phyloP scores from a whole-genome alignment of 2,113 vertebrate genomes.

The Festucalex cinctus region DNA sequence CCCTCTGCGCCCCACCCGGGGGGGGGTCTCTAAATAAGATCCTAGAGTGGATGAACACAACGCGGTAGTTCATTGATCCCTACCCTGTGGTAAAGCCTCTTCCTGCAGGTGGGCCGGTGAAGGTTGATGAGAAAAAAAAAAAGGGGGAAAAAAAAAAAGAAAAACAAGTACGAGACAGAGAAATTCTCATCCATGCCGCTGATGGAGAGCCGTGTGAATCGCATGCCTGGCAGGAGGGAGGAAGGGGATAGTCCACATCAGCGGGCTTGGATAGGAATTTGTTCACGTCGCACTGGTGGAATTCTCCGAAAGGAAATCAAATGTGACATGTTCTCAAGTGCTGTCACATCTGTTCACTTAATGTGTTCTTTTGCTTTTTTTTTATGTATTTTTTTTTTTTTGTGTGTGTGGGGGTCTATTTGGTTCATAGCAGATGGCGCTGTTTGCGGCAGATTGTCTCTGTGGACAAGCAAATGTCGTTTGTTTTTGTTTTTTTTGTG shows the following conservation, averaged over 20 bases:
- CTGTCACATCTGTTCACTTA: conserved; percentile 30
- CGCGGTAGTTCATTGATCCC: conserved; percentile 64
- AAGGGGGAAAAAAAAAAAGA: conserved; percentile 13
- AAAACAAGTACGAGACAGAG: conserved; percentile 11
- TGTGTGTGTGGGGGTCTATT: neutral
- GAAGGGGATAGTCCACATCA: conserved; percentile 34
- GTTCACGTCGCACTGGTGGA: conserved; percentile 11
- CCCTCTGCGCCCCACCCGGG: conserved; percentile 51
- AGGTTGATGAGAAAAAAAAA: conserved; percentile 54
- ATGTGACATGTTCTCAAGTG: conserved; percentile 23
- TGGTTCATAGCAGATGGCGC: conserved; percentile 33
- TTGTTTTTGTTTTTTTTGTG: no score
- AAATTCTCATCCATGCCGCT: conserved; percentile 13
- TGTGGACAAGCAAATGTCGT: neutral
- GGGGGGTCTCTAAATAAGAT: conserved; percentile 64
- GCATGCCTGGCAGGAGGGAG: conserved; percentile 35
- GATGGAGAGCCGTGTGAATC: conserved; percentile 32
- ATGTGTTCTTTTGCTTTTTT: conserved; percentile 39
- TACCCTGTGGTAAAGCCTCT: conserved; percentile 43
- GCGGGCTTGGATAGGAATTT: conserved; percentile 22
- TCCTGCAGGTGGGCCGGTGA: conserved; percentile 53
- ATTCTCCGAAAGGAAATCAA: conserved; percentile 28
- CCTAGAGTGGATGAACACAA: conserved; percentile 53
- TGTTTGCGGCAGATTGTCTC: conserved; percentile 21
- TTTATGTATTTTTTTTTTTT: conserved; percentile 16